Conservation (phyloP, 2,888 invertebrate genomes). For the Tiliacea aurago region DNA sequence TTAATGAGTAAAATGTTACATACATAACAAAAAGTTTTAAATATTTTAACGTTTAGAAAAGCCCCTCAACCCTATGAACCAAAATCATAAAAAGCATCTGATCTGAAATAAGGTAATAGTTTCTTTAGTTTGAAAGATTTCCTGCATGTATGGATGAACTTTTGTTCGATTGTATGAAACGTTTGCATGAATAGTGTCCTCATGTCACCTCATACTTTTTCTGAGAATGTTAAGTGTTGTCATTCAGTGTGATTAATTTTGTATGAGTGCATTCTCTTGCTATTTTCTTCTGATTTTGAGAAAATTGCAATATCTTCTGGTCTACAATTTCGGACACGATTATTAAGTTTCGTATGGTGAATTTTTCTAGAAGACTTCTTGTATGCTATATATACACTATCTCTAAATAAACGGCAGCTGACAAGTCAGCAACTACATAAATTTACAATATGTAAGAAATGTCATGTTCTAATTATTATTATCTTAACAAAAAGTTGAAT, state of each 20-base stretch:
- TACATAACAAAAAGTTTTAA: not conserved
- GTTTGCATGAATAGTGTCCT: constrained; percentile 64
- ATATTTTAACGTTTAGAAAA: not conserved
- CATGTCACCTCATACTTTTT: constrained; percentile 66
- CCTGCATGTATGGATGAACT: constrained; percentile 55
- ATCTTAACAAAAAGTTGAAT: constrained; percentile 27
- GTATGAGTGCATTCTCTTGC: constrained; percentile 31
- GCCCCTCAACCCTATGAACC: not conserved
- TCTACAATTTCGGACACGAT: constrained; percentile 20
- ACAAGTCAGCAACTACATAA: not conserved
- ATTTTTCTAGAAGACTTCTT: constrained; percentile 30
- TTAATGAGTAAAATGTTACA: not conserved
- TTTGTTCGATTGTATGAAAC: constrained; percentile 57
- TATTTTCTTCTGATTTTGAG: constrained; percentile 24
- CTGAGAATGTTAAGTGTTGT: constrained; percentile 65
- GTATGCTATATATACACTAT: constrained; percentile 10
- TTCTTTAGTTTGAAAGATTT: constrained; percentile 47
- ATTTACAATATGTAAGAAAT: constrained; percentile 3
- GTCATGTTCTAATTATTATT: constrained; percentile 3
- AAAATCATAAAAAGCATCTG: constrained; percentile 2
- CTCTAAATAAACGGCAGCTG: not conserved
- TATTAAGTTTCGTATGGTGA: constrained; percentile 16
- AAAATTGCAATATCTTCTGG: constrained; percentile 17
- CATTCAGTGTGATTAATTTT: constrained; percentile 55
- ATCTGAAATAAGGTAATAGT: constrained; percentile 19